phyloP scores from a whole-genome alignment of 2,113 vertebrate genomes.

The Tragelaphus scriptus region DNA sequence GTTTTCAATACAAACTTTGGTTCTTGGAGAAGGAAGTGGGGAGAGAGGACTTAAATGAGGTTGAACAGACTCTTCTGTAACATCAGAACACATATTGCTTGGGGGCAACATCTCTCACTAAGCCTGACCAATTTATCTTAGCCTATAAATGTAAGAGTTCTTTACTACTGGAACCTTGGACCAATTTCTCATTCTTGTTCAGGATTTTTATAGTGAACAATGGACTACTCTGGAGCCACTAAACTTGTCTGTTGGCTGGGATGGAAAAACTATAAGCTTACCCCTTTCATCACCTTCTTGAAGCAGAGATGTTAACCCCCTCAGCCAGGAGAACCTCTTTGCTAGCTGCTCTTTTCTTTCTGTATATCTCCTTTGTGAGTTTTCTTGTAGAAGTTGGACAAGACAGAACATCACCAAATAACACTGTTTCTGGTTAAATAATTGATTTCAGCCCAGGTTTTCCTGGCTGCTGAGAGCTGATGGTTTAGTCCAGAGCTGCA shows the following conservation, averaged over 20 bases:
- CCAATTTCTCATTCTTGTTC: background rate
- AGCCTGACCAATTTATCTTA: background rate
- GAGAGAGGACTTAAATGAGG: rapidly evolving
- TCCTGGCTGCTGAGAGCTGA: background rate
- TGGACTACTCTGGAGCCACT: background rate
- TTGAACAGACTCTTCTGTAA: background rate
- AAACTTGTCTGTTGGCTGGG: background rate
- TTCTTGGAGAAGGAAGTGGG: background rate
- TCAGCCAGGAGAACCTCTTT: background rate
- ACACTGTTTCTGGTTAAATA: background rate
- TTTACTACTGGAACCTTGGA: background rate
- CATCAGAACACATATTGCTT: background rate
- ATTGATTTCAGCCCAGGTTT: background rate
- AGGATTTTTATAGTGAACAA: background rate
- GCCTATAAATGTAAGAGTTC: background rate
- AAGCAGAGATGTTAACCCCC: background rate
- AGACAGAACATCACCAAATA: background rate
- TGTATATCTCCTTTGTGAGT: background rate
- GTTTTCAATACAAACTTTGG: background rate
- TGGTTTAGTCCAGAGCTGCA: background rate
- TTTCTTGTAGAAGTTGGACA: background rate
- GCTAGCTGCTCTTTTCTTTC: background rate
- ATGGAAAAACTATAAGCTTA: background rate
- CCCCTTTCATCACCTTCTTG: background rate
- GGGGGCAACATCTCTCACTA: background rate